Conservation (phyloP, 1,140 invertebrate genomes). For the Cryptotermes secundus region DNA sequence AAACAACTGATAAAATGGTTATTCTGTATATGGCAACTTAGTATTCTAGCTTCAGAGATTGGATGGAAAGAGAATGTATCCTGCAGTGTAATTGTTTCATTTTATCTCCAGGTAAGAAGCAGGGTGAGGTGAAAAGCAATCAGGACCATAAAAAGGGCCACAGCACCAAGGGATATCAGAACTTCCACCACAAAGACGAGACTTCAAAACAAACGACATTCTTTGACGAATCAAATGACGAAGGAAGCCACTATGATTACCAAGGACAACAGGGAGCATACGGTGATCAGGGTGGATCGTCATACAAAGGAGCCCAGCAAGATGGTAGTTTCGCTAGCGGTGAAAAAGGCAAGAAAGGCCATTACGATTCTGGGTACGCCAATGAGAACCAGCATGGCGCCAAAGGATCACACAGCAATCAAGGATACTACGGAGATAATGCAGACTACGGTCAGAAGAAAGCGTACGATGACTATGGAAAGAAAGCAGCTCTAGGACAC, state of each 20-base stretch:
- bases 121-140: conserved; percentile 53
- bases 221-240: conserved; percentile 65
- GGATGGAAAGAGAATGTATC: too few relatives aligned
- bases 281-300: conserved; percentile 55
- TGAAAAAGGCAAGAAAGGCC: not conserved
- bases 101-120: conserved; percentile 46
- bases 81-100: too few relatives aligned
- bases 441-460: conserved; percentile 53
- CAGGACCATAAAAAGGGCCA: conserved; percentile 65
- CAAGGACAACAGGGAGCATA: conserved; percentile 54
- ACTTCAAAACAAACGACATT: conserved; percentile 63
- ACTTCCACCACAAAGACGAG: conserved; percentile 65
- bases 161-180: conserved; percentile 62
- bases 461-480: conserved; percentile 23
- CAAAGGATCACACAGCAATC: conserved; percentile 40
- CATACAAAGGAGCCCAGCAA: conserved; percentile 15
- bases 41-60: too few relatives aligned
- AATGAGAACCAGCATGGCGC: not conserved
- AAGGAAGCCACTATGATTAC: conserved; percentile 54
- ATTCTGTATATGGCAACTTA: too few relatives aligned
- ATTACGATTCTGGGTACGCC: conserved; percentile 23
- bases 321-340: conserved; percentile 17
- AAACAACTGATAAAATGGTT: too few relatives aligned
- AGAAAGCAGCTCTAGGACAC: conserved; percentile 20
- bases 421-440: conserved; percentile 54